Evolutionary conservation across 92 coral and sea anemone species (phyloP).

Genomic region (Zoanthus sansibaricus): DNA sequence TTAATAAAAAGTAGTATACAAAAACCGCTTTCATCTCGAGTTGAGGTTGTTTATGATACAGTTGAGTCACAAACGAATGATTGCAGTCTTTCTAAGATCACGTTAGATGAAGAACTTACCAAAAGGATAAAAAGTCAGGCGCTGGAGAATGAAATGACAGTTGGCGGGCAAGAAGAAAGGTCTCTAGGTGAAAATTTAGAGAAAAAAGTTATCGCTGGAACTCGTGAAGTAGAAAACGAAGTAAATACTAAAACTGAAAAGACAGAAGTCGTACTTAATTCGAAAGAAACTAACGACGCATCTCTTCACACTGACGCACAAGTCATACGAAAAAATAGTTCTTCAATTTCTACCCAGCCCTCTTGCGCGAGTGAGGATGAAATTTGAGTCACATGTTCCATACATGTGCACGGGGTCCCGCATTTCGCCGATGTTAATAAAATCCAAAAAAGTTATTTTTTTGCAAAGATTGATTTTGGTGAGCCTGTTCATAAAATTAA

Average conservation of each 20-base stretch:
- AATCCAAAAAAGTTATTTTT: too few relatives aligned
- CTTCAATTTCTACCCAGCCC: slow-evolving; percentile 59
- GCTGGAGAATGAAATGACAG: background rate
- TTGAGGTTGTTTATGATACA: background rate
- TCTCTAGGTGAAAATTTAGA: background rate
- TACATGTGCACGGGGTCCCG: too few relatives aligned
- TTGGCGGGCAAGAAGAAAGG: background rate
- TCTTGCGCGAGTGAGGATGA: slow-evolving; percentile 57
- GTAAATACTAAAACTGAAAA: background rate
- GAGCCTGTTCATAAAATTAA: too few relatives aligned
- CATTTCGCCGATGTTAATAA: too few relatives aligned
- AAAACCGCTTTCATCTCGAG: background rate
- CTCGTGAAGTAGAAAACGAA: background rate
- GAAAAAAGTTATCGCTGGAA: background rate
- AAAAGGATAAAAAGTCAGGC: background rate
- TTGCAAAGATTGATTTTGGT: too few relatives aligned
- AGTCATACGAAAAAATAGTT: background rate
- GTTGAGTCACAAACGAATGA: background rate
- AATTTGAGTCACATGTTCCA: too few relatives aligned
- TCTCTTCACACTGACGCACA: background rate
- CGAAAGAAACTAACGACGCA: background rate
- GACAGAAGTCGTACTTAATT: background rate
- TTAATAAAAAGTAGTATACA: background rate
- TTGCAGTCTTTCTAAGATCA: background rate
- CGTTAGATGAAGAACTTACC: background rate